Base-by-base conservation (phyloP, 2,113 vertebrate genomes). In the Podiceps cristatus region DNA sequence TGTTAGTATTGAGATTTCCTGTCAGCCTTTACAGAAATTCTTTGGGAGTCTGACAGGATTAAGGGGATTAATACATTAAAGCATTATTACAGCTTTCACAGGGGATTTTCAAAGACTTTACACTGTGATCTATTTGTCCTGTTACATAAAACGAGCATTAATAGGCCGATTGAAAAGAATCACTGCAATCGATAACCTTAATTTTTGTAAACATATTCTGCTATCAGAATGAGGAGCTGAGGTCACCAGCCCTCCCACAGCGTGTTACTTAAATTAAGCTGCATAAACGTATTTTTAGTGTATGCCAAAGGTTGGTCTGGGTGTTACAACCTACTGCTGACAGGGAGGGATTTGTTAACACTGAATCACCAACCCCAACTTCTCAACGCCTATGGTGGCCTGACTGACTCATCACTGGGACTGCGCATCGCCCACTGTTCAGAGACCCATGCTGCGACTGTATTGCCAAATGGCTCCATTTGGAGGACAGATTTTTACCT, bases 41-140 rank as follows among this genome's bases (percentile, higher is more conserved):
- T 98, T 97, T 90, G 97, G 97, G 97, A 98, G 90, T 97, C 97
- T 98, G 98, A 97, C 98, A 97, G 97, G 98, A 98, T 98, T 98
- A 98, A 98, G 97, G 91, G 97, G 97, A 98, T 98, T 98, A 98
- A 98, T 97, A 98, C 95, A 98, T 98, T 98, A 98, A 98, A 97
- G 97, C 97, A 97, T 98, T 97, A 98, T 98, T 98, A 97, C 89
- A 97, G 97, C 97, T 95, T 98, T 98, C 97, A 96, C 95, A 56
- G 52, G 96, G 98, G 98, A 98, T 98, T 98, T 98, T 98, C 97
- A 96, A 97, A 98, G 98, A 98, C 97, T 98, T 98, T 98, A 98
- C 94, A 91, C 98, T 90, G 85, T 97, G 97, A 98, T 98, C 98
- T 98, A 96, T 98, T 98, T 98, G 98, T 98, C 98, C 97, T 96